Evolutionary conservation across 2,888 invertebrate species (phyloP).

Genomic region (Drosophila kokeensis): DNA sequence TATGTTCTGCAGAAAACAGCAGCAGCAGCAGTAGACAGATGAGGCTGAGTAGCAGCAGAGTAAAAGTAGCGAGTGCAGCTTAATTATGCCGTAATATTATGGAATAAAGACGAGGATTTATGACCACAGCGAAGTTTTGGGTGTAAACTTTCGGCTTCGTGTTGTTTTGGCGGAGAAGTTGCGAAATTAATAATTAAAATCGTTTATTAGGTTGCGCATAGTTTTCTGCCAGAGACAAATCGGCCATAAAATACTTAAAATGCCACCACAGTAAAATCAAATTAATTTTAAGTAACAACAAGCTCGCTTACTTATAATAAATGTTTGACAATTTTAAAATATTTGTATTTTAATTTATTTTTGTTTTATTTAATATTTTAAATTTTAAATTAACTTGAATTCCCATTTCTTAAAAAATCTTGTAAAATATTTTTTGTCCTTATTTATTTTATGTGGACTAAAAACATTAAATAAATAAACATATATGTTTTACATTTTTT

Average conservation of each 20-base stretch:
- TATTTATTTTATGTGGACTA: no score
- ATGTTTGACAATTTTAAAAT: no score
- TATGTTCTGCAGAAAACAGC: conserved; percentile 38
- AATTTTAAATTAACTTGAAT: no score
- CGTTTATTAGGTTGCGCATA: conserved; percentile 22
- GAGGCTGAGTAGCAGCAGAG: neutral
- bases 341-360: no score
- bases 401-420: no score
- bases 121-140: conserved; percentile 32
- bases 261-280: neutral
- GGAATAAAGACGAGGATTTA: conserved; percentile 53
- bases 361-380: no score
- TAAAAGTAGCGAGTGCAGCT: conserved; percentile 42
- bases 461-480: neutral
- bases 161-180: conserved; percentile 18
- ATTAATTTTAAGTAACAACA: neutral
- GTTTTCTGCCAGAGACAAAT: conserved; percentile 9
- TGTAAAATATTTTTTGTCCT: no score
- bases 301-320: neutral
- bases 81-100: conserved; percentile 62
- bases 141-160: conserved; percentile 14
- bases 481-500: no score
- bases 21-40: conserved; percentile 8
- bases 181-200: conserved; percentile 43
- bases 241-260: neutral